Percentiles rank a stretch among this genome's conserved stretches.
phyloP scores from a whole-genome alignment of 1,140 invertebrate genomes.

The Drosophila trapezifrons region DNA sequence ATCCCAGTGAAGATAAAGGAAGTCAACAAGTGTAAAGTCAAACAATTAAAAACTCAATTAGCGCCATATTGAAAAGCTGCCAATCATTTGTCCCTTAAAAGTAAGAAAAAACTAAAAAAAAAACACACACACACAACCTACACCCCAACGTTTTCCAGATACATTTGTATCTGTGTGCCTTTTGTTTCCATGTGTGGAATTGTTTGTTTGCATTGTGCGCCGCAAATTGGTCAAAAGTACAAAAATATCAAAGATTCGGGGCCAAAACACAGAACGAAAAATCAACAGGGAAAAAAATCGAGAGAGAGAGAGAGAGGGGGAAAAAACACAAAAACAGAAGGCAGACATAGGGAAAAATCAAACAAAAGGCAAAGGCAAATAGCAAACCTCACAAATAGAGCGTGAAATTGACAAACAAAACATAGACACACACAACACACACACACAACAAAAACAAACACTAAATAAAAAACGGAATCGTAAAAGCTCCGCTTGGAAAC shows the following conservation, averaged over 20 bases:
- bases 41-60: conserved; percentile 83
- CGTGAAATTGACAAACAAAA: conserved; percentile 79
- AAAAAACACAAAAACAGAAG: conserved; percentile 29
- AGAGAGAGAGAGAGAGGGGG: conserved; percentile 28
- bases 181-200: conserved; percentile 31
- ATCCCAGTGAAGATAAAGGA: conserved; percentile 15
- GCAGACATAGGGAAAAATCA: conserved; percentile 47
- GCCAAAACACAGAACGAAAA: conserved; percentile 47
- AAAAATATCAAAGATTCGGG: conserved; percentile 77
- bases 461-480: conserved; percentile 21
- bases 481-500: conserved; percentile 28
- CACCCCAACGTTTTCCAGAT: conserved; percentile 25
- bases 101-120: background rate
- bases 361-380: conserved; percentile 72
- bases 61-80: conserved; percentile 81
- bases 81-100: conserved; percentile 65
- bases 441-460: conserved; percentile 31
- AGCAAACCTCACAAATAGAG: conserved; percentile 80
- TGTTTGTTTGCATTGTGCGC: conserved; percentile 76
- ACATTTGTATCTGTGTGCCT: conserved; percentile 33
- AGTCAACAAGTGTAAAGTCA: conserved; percentile 73
- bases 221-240: conserved; percentile 82
- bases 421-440: conserved; percentile 22
- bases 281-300: conserved; percentile 29
- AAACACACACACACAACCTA: conserved; percentile 9